These are phyloP conservation scores for Erpetoichthys calabaricus DNA, from an alignment of 2,797 vertebrate species.

Conservation along the genomic window DNA sequence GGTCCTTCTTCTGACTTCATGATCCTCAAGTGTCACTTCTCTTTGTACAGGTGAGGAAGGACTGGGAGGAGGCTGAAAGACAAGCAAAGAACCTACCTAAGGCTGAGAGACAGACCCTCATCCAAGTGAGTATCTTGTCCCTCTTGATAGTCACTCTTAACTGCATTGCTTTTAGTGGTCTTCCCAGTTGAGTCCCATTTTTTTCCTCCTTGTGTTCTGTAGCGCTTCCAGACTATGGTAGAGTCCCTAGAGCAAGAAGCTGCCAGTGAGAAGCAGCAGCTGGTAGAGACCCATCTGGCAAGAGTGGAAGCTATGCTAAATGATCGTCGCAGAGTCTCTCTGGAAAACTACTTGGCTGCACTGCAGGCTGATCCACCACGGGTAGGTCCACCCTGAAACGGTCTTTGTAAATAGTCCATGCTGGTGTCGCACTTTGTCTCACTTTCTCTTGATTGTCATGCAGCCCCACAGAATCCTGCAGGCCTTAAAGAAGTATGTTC, in stretches of 20 bases:
- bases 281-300: constrained; percentile 90
- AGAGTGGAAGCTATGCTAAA: constrained; percentile 93
- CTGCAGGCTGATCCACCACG: constrained; percentile 82
- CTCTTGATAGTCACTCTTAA: constrained; percentile 25
- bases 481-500: constrained; percentile 77
- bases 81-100: constrained; percentile 92
- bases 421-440: no score
- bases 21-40: neutral
- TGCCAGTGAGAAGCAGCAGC: constrained; percentile 91
- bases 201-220: constrained; percentile 1
- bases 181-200: neutral
- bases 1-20: rapidly evolving
- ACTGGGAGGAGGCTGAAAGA: constrained; percentile 91
- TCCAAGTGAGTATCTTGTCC: constrained; percentile 61
- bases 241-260: constrained; percentile 93
- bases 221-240: constrained; percentile 95
- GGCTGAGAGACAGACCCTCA: constrained; percentile 83
- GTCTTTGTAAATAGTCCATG: neutral
- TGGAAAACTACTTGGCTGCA: constrained; percentile 90
- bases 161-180: constrained; percentile 24
- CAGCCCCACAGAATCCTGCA: constrained; percentile 90
- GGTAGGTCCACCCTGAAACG: constrained; percentile 38
- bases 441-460: no score
- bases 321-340: constrained; percentile 79
- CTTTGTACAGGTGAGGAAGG: constrained; percentile 73